Conservation (phyloP, 2,888 invertebrate genomes). For the Apamea sordens region DNA sequence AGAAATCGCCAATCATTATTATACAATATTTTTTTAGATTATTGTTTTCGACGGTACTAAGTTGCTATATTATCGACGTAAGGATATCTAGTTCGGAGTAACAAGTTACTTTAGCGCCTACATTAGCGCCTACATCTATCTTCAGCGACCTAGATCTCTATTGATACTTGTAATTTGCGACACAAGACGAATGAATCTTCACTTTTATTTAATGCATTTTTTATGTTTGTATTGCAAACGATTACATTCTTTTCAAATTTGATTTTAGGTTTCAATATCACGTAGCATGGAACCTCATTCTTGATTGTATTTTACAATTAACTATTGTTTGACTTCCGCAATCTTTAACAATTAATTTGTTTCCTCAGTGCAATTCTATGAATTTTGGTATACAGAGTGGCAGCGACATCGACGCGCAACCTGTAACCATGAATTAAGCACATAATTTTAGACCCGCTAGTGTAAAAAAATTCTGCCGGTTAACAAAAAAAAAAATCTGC, state of each 20-base stretch:
- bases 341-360: background rate
- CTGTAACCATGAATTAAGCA: no score
- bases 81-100: background rate
- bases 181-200: conserved; percentile 24
- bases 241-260: background rate
- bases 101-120: conserved; percentile 1
- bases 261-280: background rate
- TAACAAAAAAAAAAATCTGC: no score
- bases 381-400: background rate
- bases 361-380: background rate
- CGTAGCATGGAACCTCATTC: background rate
- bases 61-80: background rate
- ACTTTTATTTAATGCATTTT: conserved; percentile 7
- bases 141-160: conserved; percentile 4
- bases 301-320: background rate
- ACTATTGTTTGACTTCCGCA: background rate
- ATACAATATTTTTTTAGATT: no score
- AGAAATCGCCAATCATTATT: background rate
- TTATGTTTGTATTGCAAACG: background rate
- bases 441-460: no score
- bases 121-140: background rate
- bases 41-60: background rate
- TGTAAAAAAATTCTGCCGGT: no score
- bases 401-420: no score
- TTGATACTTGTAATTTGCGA: conserved; percentile 24